Base-by-base conservation (phyloP, 1,140 invertebrate genomes). In the Luehdorfia chinensis region DNA sequence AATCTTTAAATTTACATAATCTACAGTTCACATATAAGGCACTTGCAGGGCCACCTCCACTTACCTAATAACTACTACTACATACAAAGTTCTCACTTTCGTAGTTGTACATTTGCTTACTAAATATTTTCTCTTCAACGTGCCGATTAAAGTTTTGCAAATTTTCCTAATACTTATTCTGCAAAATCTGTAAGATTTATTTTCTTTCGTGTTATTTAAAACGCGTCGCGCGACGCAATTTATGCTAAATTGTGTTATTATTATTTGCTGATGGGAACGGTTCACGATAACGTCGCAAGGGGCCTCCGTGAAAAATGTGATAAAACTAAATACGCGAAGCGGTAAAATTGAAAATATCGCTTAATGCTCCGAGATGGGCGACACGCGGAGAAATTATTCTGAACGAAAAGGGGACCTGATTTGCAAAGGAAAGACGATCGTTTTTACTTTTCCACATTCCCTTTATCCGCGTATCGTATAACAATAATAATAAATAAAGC, bases 261-360 rank as follows among this genome's bases (percentile, higher is more conserved):
- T 30, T 37, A 37, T 19, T 37, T 37, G 32, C 32, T 37, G 15
- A 37, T 37, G 34, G 18, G n/a, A 37, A 37, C 16, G 34, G 9
- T 37, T 13, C 18, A 15, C 34, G 15, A 5, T 11, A 37, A 37
- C 34, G 16, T 19, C 18, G 34, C 21, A 19, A 37, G 34, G 18
- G 34, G 34, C 34, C n/a, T n/a, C 11, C 11, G 16, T 16, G 34
- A 21, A 37, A 37, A 37, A 37, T 37, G 34, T 21, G 34, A 37
- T 37, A 37, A 37, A 37, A 37, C 34, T 37, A 37, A 37, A 37
- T 37, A 37, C 34, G 16, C 15, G 34, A 37, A 37, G 34, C 34
- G 34, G 34, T 37, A 7, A 37, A 37, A 37, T 37, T 37, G 34
- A 37, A 37, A 37, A 37, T 19, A 23, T 37, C 34, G 15, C 34